Percentiles rank a stretch among this genome's conserved stretches.
Conservation (phyloP, 1,140 invertebrate species). For the Diprion similis region DNA sequence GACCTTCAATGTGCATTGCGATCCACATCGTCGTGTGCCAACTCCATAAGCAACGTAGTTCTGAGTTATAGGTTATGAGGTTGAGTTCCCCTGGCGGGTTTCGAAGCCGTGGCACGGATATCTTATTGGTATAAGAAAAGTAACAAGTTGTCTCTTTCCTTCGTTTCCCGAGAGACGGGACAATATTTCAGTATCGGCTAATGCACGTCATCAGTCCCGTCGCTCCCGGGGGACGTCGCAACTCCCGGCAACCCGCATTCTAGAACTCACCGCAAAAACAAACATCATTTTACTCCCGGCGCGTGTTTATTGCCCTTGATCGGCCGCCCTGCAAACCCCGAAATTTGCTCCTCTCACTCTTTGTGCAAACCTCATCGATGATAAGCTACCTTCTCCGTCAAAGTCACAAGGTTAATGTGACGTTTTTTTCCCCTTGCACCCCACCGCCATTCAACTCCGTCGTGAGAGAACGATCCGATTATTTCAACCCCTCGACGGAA, state of each 20-base stretch:
- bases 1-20: no score
- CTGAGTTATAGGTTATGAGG: no score
- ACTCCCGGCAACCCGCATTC: not conserved
- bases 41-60: no score
- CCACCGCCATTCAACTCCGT: no score
- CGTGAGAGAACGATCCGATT: no score
- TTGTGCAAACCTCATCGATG: not conserved
- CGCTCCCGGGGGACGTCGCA: not conserved
- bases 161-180: not conserved
- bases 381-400: slow-evolving; percentile 4
- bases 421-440: not conserved
- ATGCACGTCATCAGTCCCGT: slow-evolving; percentile 1
- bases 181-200: slow-evolving; percentile 5
- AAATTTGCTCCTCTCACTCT: not conserved
- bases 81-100: no score
- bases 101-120: no score
- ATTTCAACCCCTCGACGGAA: no score
- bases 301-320: not conserved
- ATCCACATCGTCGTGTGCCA: no score
- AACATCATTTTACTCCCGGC: not conserved
- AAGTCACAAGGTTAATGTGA: not conserved
- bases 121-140: not conserved
- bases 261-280: not conserved
- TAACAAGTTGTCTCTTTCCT: not conserved
- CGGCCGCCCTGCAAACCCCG: not conserved